Percentiles rank a stretch among this genome's conserved stretches.
These are phyloP conservation scores for Drosophila colorata DNA, from an alignment of 2,888 invertebrate species.

Conservation along the genomic window DNA sequence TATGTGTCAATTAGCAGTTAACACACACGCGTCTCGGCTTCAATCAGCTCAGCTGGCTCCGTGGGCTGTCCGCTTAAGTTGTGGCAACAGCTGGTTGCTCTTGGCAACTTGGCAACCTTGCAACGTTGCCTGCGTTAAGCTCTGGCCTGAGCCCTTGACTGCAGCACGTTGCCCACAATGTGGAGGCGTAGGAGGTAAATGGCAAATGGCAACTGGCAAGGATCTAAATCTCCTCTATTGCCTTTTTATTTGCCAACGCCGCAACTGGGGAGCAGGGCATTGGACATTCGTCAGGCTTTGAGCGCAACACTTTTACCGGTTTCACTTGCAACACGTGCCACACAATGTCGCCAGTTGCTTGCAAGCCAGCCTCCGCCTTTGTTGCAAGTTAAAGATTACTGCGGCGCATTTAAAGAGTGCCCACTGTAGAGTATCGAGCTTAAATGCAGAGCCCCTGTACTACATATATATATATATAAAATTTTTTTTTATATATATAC, in stretches of 20 bases:
- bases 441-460: background rate
- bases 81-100: slow-evolving; percentile 1
- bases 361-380: background rate
- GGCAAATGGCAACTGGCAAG: background rate
- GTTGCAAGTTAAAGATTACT: background rate
- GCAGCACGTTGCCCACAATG: background rate
- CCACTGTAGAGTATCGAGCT: background rate
- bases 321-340: background rate
- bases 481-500: background rate
- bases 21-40: slow-evolving; percentile 23
- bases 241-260: too few relatives aligned
- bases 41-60: slow-evolving; percentile 27
- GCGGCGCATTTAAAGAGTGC: too few relatives aligned
- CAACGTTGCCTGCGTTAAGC: too few relatives aligned
- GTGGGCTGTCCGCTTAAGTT: background rate
- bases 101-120: too few relatives aligned
- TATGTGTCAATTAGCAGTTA: slow-evolving; percentile 62
- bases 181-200: background rate
- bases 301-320: background rate
- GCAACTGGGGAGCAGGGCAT: background rate
- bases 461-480: background rate
- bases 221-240: too few relatives aligned
- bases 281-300: background rate
- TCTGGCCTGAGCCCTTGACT: background rate
- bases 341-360: background rate